phyloP scores from a whole-genome alignment of 2,113 vertebrate species.

The Microtus pennsylvanicus region DNA sequence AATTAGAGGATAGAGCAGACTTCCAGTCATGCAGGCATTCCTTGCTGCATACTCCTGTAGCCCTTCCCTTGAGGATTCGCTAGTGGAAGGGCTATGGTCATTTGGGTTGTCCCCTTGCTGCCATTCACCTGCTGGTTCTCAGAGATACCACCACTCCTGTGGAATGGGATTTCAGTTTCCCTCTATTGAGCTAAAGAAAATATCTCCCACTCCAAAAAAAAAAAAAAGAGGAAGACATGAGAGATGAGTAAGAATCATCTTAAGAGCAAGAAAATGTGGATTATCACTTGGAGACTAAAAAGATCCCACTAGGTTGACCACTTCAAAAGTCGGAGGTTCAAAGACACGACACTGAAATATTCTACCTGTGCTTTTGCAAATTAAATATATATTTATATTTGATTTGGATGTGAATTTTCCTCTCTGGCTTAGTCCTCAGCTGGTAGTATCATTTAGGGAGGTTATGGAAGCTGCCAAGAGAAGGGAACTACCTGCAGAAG shows the following conservation, averaged over 20 bases:
- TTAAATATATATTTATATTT: not conserved
- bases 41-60: accelerated
- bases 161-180: not conserved
- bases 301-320: not conserved
- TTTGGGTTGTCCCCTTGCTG: not conserved
- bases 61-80: too few species aligned
- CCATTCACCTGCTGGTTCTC: not conserved
- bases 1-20: not conserved
- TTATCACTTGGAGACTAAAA: not conserved
- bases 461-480: not conserved
- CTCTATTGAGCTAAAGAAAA: not conserved
- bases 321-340: not conserved
- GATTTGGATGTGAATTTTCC: not conserved
- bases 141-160: not conserved
- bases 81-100: not conserved
- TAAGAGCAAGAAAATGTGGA: not conserved
- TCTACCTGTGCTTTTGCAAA: not conserved
- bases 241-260: not conserved
- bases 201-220: not conserved
- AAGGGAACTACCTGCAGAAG: not conserved
- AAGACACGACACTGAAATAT: not conserved
- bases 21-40: accelerated
- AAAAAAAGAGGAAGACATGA: not conserved
- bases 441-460: not conserved
- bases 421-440: not conserved